Percentiles rank a stretch among this genome's conserved stretches.
phyloP scores from a whole-genome alignment of 2,797 vertebrate genomes.

The Trachops cirrhosus region DNA sequence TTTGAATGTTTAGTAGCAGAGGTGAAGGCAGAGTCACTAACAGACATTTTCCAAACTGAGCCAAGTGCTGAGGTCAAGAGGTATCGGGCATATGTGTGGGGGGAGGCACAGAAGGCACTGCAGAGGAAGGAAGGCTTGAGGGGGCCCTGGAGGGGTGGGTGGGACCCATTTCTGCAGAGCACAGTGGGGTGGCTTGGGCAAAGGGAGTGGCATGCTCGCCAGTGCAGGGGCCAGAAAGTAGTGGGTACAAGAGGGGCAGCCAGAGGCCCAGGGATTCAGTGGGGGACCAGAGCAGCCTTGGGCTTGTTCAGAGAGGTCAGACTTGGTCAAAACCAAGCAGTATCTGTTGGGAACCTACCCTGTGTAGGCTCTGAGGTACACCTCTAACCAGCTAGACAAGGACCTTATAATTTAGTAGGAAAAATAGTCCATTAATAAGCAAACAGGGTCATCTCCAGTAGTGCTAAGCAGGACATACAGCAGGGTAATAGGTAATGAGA shows the following conservation, averaged over 20 bases:
- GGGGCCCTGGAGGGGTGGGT: background rate
- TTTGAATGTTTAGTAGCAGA: background rate
- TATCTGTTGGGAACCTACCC: background rate
- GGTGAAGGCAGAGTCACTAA: background rate
- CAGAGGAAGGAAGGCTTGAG: background rate
- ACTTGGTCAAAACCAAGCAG: background rate
- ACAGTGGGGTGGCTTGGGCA: background rate
- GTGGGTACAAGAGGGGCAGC: background rate
- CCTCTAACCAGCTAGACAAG: background rate
- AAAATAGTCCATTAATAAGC: background rate
- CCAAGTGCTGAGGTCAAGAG: background rate
- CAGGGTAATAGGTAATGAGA: background rate
- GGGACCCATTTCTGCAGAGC: background rate
- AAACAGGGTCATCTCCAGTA: background rate
- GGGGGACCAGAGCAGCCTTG: background rate
- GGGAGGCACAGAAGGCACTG: background rate
- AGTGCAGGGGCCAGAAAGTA: background rate
- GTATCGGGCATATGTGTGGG: background rate
- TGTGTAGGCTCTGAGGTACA: background rate
- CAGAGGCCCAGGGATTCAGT: background rate
- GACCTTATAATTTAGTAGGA: background rate
- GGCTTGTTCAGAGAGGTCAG: background rate
- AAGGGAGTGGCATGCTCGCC: background rate
- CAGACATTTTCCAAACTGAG: background rate
- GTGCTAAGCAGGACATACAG: background rate